phyloP scores from a whole-genome alignment of 2,113 vertebrate genomes.

The Sus scrofa region T2T-Sscrofa CM000814.6:108895501-108896000 shows the following conservation, averaged over 20 bases:
- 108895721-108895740: neutral
- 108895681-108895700: accelerated
- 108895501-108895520: too few species aligned
- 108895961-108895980: constrained; percentile 83
- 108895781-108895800: neutral
- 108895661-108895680: neutral
- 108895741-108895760: neutral
- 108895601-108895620: neutral
- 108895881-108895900: constrained; percentile 82
- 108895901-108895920: constrained; percentile 83
- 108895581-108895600: neutral
- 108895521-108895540: too few species aligned
- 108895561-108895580: too few species aligned
- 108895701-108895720: neutral
- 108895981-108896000: constrained; percentile 87
- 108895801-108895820: neutral
- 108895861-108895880: constrained; percentile 58
- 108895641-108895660: neutral
- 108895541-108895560: too few species aligned
- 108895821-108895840: constrained; percentile 40
- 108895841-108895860: constrained; percentile 84
- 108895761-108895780: neutral
- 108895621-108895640: neutral
- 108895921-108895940: constrained; percentile 85
- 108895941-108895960: constrained; percentile 86